Evolutionary conservation across 2,797 vertebrate species (phyloP).

Genomic region (Acipenser transmontanus): DNA sequence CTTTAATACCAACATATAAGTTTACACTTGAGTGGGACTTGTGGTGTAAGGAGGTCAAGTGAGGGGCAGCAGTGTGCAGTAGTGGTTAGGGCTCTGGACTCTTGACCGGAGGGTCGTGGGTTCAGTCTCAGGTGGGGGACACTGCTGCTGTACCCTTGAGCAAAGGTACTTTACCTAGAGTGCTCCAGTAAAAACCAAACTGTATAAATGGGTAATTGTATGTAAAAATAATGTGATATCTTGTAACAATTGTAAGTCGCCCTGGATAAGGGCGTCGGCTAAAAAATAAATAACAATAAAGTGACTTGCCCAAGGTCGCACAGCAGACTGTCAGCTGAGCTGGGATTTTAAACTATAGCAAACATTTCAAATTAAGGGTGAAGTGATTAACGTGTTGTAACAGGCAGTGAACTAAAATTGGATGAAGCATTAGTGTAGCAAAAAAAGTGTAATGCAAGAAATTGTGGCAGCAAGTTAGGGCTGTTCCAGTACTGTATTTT

Average conservation of each 20-base stretch:
- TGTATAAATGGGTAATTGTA: too few species aligned
- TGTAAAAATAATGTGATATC: too few species aligned
- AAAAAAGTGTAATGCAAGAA: neutral
- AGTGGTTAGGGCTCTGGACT: too few species aligned
- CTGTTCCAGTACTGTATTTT: neutral
- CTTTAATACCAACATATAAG: slow-evolving; percentile 1
- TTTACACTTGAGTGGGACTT: slow-evolving; percentile 10
- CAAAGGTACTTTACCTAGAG: too few species aligned
- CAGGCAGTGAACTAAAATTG: neutral
- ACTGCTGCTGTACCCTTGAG: too few species aligned
- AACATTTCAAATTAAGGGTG: neutral
- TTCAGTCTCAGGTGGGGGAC: too few species aligned
- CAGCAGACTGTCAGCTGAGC: slow-evolving; percentile 4
- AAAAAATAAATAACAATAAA: too few species aligned
- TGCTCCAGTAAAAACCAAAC: too few species aligned
- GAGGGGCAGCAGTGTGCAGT: too few species aligned
- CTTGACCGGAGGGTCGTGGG: too few species aligned
- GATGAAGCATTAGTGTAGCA: neutral
- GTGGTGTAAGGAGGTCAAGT: slow-evolving; percentile 10
- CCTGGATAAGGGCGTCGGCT: too few species aligned
- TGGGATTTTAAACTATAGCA: neutral
- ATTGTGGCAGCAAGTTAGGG: neutral
- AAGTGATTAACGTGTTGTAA: neutral
- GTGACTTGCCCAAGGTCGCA: slow-evolving; percentile 10
- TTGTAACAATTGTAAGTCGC: too few species aligned